These are phyloP conservation scores for Ambastaia sidthimunki DNA, from an alignment of 2,797 vertebrate genomes.

Conservation along the genomic window DNA sequence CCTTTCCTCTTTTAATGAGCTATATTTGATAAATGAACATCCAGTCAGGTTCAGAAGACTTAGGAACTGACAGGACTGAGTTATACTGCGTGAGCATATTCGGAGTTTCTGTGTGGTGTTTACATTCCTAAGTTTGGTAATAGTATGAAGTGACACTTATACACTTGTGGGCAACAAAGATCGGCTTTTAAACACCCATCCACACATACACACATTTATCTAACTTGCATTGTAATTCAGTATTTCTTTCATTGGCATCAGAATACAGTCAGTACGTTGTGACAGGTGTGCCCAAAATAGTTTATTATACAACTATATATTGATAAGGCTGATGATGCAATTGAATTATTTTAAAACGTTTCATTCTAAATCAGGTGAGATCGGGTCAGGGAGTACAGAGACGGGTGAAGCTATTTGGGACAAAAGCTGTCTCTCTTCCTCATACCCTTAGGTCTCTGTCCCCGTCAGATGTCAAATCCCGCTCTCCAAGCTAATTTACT, in stretches of 20 bases:
- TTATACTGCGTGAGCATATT: background rate
- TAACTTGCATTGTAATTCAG: background rate
- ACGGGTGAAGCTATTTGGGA: background rate
- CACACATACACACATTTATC: background rate
- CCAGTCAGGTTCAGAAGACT: background rate
- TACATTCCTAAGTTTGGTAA: slow-evolving; percentile 19
- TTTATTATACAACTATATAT: background rate
- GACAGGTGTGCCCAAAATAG: background rate
- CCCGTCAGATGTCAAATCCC: slow-evolving; percentile 36
- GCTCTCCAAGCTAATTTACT: slow-evolving; percentile 83
- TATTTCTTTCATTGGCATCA: background rate
- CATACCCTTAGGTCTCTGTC: slow-evolving; percentile 41
- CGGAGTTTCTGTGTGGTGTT: slow-evolving; percentile 8
- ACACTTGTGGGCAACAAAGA: no score
- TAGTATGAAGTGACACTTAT: background rate
- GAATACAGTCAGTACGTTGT: background rate
- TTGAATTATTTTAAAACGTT: slow-evolving; percentile 6
- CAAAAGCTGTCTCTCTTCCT: slow-evolving; percentile 13
- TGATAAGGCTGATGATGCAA: background rate
- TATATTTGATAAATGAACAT: background rate
- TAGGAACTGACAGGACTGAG: background rate
- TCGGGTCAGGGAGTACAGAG: slow-evolving; percentile 18
- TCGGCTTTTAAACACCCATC: no score
- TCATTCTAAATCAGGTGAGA: slow-evolving; percentile 35
- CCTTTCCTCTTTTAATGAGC: background rate